Conservation (phyloP, 2,113 vertebrate genomes). For the Onychostruthus taczanowskii region DNA sequence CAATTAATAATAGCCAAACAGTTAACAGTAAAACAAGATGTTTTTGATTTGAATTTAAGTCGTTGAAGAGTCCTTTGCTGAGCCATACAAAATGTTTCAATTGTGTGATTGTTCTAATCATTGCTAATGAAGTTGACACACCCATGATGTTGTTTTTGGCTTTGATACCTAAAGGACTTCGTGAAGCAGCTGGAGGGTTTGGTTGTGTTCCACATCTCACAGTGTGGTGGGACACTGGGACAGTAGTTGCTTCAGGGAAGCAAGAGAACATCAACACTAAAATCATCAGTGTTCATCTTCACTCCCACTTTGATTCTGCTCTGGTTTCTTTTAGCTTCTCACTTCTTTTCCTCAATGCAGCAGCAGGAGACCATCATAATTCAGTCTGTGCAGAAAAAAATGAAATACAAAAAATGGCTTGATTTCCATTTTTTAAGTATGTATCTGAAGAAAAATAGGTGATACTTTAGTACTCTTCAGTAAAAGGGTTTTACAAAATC, state of each 20-base stretch:
- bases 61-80: not conserved
- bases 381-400: not conserved
- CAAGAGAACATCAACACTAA: not conserved
- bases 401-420: not conserved
- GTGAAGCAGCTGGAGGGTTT: not conserved
- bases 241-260: not conserved
- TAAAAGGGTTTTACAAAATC: not conserved
- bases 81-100: not conserved
- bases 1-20: not conserved
- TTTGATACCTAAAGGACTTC: conserved; percentile 32
- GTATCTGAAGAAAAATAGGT: not conserved
- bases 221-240: not conserved
- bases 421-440: not conserved
- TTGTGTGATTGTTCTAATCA: conserved; percentile 7
- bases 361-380: not conserved
- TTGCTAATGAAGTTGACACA: not conserved
- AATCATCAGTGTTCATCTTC: not conserved
- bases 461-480: not conserved
- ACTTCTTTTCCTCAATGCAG: not conserved
- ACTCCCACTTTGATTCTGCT: not conserved
- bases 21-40: conserved; percentile 7
- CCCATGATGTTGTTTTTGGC: conserved; percentile 30
- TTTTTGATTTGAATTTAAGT: conserved; percentile 35
- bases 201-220: conserved; percentile 4
- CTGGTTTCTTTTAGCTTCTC: not conserved